Evolutionary conservation across 2,888 invertebrate species (phyloP), one percentile per base, ranked within the genome.

Genomic region (Pimpla rufipes): DNA sequence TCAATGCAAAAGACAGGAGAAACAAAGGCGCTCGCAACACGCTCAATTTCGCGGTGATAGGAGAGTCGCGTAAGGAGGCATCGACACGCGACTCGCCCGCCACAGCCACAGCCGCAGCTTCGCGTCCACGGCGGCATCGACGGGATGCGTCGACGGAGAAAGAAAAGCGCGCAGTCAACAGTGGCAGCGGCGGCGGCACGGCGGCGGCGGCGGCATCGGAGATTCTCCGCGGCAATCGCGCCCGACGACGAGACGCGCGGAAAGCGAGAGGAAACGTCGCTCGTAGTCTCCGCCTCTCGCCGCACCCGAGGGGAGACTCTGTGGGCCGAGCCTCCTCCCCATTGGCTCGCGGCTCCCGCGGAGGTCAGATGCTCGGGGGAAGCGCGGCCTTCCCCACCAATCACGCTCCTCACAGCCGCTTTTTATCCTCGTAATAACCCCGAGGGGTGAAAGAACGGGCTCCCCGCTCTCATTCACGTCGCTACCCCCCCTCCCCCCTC

Each of bases 391-490:
- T 45, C 23, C 55, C 87, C 57, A 59, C 92, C 91, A 92, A 92
- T 92, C 78, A 59, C 21, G 16, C 18, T 6, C 29, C 75, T n/a
- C 66, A 75, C 57, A 84, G 85, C 79, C 82, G 87, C 87, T 90
- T 91, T 91, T 92, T 92, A 90, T 89, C 89, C 76, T 71, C 78
- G 79, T 77, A 79, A 83, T 83, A 79, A 81, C 79, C 68, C 81
- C 80, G 79, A 84, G 82, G 81, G 85, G 83, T 79, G 80, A 83
- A 81, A 85, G 81, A 83, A 79, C 83, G 81, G 76, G 71, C 18
- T 50, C 66, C 57, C 73, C 52, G 70, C 74, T 67, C 62, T 68
- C 42, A 23, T 21, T 18, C 62, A 35, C 47, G 5, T n/a, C 47
- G n/a, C 37, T 16, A 6, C 55, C 23, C 35, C 40, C 57, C 52